Evolutionary conservation across 2,888 invertebrate genomes (phyloP), one percentile per base, ranked within the genome.

Genomic region (Yponomeuta malinellus): DNA sequence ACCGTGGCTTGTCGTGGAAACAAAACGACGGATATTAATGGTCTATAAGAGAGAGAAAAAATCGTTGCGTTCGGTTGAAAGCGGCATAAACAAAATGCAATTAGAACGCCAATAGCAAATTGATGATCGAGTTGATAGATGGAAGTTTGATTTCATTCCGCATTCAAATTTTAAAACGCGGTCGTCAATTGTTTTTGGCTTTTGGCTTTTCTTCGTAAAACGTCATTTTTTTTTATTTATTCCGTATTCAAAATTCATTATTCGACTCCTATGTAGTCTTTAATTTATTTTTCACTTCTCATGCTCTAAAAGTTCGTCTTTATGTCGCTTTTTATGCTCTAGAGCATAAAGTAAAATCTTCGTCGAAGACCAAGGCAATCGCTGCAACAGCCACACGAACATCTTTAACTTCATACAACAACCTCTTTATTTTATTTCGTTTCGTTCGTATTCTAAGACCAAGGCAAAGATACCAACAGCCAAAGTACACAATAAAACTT

Each of bases 11-110:
- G 77, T 77, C 77, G 75, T 93, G 93, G 94, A 93, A 94, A 93
- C 93, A 93, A 93, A 93, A 93, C 88, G 94, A 94, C 94, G 94
- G 94, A 88, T 94, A 94, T 94, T 94, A 94, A 94, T 94, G 94
- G 91, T 93, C 87, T 86, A 83, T 88, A 88, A 59, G 52, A 59
- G 88, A 93, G 93, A 94, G 94, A 94, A 94, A 94, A 94, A 94
- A 94, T 93, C 92, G 93, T 93, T 93, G 92, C 93, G 87, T 88
- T 87, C 88, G 84, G 87, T 87, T 90, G 86, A 90, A 91, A 90
- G 87, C 88, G 85, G 86, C 88, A 88, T 88, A 89, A 89, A 91
- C 89, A 88, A 82, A 82, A 79, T 79, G 83, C 88, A 91, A 92
- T 92, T 92, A 92, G 89, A 90, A 86, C 85, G 89, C 86, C 90